These are phyloP conservation scores for Drosophila rellima DNA, from an alignment of 2,888 invertebrate species.

Conservation along the genomic window DNA sequence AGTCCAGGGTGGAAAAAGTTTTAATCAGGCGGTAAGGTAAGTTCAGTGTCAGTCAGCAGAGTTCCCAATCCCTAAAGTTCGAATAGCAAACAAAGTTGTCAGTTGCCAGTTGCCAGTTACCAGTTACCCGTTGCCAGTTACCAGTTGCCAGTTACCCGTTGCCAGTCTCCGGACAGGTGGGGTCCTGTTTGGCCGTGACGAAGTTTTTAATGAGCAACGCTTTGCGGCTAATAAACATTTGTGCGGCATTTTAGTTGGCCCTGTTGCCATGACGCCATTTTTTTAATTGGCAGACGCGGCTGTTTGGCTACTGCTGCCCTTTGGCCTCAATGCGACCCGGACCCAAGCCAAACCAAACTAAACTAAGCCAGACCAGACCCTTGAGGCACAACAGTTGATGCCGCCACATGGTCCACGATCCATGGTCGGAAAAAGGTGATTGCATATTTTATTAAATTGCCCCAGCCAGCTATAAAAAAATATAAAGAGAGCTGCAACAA, in stretches of 20 bases:
- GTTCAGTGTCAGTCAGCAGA: constrained; percentile 26
- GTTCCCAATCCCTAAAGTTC: constrained; percentile 17
- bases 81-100: constrained; percentile 10
- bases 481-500: constrained; percentile 15
- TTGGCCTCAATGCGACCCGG: constrained; percentile 11
- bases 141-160: constrained; percentile 1
- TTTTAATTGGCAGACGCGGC: constrained; percentile 74
- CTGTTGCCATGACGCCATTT: constrained; percentile 78
- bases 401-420: constrained; percentile 22
- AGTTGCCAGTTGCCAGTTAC: too few relatives aligned
- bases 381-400: constrained; percentile 58
- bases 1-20: constrained; percentile 42
- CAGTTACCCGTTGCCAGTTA: constrained; percentile 17
- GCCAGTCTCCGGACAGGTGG: constrained; percentile 21
- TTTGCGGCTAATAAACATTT: constrained; percentile 82
- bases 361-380: not conserved
- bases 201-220: constrained; percentile 80
- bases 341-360: too few relatives aligned
- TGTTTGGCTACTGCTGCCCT: constrained; percentile 42
- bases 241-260: constrained; percentile 61
- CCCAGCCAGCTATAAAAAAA: constrained; percentile 34
- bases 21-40: constrained; percentile 56
- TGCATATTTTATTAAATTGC: constrained; percentile 71
- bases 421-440: constrained; percentile 44
- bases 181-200: constrained; percentile 52